These are phyloP conservation scores for Sturnira hondurensis DNA, from an alignment of 2,113 vertebrate genomes.

Conservation along the genomic window DNA sequence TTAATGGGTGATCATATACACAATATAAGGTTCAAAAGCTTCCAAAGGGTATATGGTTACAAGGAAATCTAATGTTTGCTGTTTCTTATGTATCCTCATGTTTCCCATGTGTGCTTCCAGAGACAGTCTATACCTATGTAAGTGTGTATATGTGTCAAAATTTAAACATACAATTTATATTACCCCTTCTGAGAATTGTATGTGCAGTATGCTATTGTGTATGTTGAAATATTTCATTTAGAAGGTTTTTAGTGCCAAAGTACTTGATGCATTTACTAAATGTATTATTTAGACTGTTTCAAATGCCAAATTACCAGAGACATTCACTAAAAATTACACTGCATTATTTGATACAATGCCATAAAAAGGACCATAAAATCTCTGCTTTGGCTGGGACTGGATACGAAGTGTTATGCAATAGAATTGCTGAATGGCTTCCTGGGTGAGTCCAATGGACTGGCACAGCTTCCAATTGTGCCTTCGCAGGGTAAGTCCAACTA, in stretches of 20 bases:
- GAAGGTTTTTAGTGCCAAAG: neutral
- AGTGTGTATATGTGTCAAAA: neutral
- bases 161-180: neutral
- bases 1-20: neutral
- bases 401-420: neutral
- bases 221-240: neutral
- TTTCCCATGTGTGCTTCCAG: neutral
- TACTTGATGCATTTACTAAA: neutral
- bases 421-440: neutral
- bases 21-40: neutral
- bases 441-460: neutral
- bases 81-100: neutral
- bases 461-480: neutral
- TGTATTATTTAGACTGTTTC: neutral
- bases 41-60: neutral
- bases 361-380: neutral
- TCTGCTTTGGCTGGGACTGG: neutral
- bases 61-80: neutral
- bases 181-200: neutral
- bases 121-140: neutral
- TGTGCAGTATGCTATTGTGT: neutral
- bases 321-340: neutral
- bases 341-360: neutral
- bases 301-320: neutral
- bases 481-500: neutral